phyloP scores from a whole-genome alignment of 1,140 invertebrate genomes.

The Diabrotica virgifera region DNA sequence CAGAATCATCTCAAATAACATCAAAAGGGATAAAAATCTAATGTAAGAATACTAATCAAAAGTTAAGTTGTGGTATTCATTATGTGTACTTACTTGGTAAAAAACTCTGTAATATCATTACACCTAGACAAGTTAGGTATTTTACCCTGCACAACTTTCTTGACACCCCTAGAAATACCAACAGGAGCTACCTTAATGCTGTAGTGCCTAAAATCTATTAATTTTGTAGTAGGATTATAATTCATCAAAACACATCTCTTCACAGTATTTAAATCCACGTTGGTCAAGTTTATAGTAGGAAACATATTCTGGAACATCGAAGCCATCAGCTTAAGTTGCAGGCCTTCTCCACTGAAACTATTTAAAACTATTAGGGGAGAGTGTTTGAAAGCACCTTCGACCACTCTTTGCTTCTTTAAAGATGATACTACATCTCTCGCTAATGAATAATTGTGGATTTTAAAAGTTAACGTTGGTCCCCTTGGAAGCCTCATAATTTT shows the following conservation, averaged over 20 bases:
- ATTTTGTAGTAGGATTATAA: constrained; percentile 82
- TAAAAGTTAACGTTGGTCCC: constrained; percentile 84
- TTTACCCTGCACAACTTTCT: constrained; percentile 89
- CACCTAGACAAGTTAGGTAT: constrained; percentile 87
- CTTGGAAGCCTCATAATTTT: constrained; percentile 77
- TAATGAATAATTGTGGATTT: constrained; percentile 79
- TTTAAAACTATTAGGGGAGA: constrained; percentile 92
- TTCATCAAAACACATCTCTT: constrained; percentile 87
- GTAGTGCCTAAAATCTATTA: constrained; percentile 92
- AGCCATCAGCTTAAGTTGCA: constrained; percentile 88
- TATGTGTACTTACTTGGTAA: constrained; percentile 67
- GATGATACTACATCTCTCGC: constrained; percentile 82
- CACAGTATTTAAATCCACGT: constrained; percentile 87
- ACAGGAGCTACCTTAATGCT: constrained; percentile 79
- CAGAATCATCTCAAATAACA: too few relatives aligned
- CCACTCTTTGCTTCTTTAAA: constrained; percentile 78
- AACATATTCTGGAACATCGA: constrained; percentile 99
- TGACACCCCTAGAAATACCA: constrained; percentile 87
- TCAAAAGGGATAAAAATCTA: too few relatives aligned
- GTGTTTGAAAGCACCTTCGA: constrained; percentile 77
- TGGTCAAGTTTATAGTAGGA: constrained; percentile 92
- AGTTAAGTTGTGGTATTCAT: too few relatives aligned
- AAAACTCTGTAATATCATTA: constrained; percentile 86
- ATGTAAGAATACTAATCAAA: too few relatives aligned
- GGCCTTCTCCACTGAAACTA: constrained; percentile 83